Base-by-base conservation (phyloP, 2,797 vertebrate species). In the Champsocephalus esox region DNA sequence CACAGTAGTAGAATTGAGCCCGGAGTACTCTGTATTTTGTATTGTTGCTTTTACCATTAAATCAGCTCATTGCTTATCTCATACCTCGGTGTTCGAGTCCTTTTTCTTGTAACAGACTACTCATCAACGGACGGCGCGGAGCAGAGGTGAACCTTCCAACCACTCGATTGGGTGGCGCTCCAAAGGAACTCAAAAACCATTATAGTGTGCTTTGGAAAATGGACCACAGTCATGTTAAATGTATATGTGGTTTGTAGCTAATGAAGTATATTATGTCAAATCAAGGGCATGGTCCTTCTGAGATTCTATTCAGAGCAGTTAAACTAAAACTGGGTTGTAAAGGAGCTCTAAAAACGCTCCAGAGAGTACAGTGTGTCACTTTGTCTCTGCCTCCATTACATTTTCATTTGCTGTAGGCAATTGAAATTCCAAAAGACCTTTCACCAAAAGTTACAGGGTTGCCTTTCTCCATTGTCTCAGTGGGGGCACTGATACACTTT, bases 381-480 rank as follows among this genome's bases (percentile, higher is more conserved):
- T 73, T 80, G 55, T 41, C 44, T 48, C 16, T 46, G 52, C 44
- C 46, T 68, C 68, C 55, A 82, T 82, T 84, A 87, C 51, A 68
- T 68, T 76, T 73, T 60, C 55, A 78, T 86, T 86, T 64, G 59
- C 79, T 70, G 62, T 48, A 82, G 64, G 59, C 79, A 74, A 67
- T 44, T 75, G 65, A 79, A 85, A 82, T 58, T 77, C 52, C 78
- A 71, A 61, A 62, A 49, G 66, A 65, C 67, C 69, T 82, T 75
- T 81, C 63, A 73, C 28, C 65, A 72, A 63, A 66, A 52, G 21
- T 73, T 66, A 65, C 71, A 64, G 55, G 28, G 21, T 62, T 50
- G 70, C 78, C 34, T 78, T 64, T 84, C 82, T 80, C 43, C 64
- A 82, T 73, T 57, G 69, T 67, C 71, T 82, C 57, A 19, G 46